Percentiles rank a stretch among this genome's conserved stretches.
Conservation (phyloP, 2,113 vertebrate species). For the Mesoclemmys tuberculata region DNA sequence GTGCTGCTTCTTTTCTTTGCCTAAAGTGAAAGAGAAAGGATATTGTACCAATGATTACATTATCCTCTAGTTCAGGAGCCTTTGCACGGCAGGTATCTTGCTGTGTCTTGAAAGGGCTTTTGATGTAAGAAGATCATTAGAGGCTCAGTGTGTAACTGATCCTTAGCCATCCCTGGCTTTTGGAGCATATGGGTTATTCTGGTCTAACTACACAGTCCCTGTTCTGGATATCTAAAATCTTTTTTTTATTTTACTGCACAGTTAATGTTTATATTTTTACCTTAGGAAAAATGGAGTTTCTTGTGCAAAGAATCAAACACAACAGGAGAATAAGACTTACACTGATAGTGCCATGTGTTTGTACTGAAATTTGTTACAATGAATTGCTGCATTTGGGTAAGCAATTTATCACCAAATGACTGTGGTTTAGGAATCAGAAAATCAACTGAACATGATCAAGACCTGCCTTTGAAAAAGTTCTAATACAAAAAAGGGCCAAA, state of each 20-base stretch:
- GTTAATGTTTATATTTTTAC: constrained; percentile 50
- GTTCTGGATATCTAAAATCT: constrained; percentile 66
- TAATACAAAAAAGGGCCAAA: constrained; percentile 50
- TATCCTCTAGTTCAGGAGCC: constrained; percentile 85
- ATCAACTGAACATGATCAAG: constrained; percentile 64
- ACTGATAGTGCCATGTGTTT: neutral
- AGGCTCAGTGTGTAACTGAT: constrained; percentile 89
- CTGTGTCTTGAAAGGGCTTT: constrained; percentile 84
- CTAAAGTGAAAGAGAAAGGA: constrained; percentile 85
- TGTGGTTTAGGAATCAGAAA: neutral
- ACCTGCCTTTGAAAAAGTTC: constrained; percentile 52
- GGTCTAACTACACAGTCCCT: constrained; percentile 17
- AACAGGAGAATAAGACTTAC: neutral
- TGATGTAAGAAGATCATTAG: constrained; percentile 88
- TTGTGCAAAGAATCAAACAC: neutral
- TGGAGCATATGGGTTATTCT: constrained; percentile 39
- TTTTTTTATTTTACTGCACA: constrained; percentile 6
- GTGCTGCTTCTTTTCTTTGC: constrained; percentile 74
- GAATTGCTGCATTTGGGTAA: neutral
- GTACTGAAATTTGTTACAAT: constrained; percentile 28
- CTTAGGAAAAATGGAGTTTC: constrained; percentile 10
- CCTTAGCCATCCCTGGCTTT: constrained; percentile 68
- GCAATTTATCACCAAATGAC: neutral
- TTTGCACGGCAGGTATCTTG: constrained; percentile 86
- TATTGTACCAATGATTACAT: constrained; percentile 86